Base-by-base conservation (phyloP, 2,888 invertebrate species). In the Patella ulyssiponensis region DNA sequence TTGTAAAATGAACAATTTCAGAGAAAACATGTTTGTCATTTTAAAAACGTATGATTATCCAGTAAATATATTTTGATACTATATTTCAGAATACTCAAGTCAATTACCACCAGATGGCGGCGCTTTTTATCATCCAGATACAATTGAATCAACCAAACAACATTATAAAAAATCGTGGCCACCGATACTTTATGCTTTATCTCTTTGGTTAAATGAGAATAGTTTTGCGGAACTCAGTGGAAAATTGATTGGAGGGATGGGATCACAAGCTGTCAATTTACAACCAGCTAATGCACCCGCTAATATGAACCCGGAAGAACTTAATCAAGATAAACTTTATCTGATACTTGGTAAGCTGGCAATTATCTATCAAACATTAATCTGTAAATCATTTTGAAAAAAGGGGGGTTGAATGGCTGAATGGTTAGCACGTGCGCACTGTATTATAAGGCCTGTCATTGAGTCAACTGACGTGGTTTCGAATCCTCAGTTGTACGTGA, bases 101-200 rank as follows among this genome's bases (percentile, higher is more conserved):
- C 98, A 99, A 91, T 93, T 99, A 78, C 92, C 92, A 27, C 79
- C 89, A 58, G 91, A 92, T 74, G 99, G 98, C 74, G 99, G 99
- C 5, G 97, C 99, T 20, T 99, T 99, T 93, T 99, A 98, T 92
- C 97, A 97, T 0, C 96, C 96, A 52, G 98, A 99, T 89, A 98
- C 98, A 0, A 96, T 97, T 87, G 98, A 98, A 71, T 95, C 95
- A 14, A 97, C 98, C 0, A 94, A 98, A 73, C 95, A 95, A 20
- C 97, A 98, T 92, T 99, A 99, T 92, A 94, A 94, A 27, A 94
- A 95, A 85, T 95, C 97, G 0, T 99, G 99, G 99, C 97, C 99
- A 0, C 96, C 98, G 0, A 95, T 99, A 82, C 94, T 99, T 51
- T 96, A 98, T 90, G 99, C 99, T 1, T 96, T 97, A 0, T 95